Base-by-base conservation (phyloP, 1,140 invertebrate species). In the Drosophila melanica region DNA sequence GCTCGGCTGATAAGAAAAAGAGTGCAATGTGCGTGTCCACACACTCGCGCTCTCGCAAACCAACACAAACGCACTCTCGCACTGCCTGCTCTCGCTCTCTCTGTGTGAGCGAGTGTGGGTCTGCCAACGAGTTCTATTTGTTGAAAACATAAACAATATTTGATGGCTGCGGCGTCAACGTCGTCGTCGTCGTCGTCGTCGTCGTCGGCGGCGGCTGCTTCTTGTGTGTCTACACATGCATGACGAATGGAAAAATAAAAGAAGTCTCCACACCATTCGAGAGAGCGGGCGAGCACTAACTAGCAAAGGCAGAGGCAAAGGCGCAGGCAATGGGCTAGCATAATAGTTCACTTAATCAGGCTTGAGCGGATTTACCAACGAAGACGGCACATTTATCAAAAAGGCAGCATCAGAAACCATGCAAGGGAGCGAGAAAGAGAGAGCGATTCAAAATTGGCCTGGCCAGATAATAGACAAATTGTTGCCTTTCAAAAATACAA, bases 111-210 rank as follows among this genome's bases (percentile, higher is more conserved):
- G 41, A 7, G 35, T 51, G 39, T 42, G 14, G 55, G 54, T 50
- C 58, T 20, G 54, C 58, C 35, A 51, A 47, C 58, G 8, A 70
- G 50, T 54, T 47, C 57, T 81, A 85, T 70, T 71, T 81, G 79
- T 79, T 87, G 79, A 77, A 72, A 86, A 89, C 82, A 87, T 87
- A 87, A 87, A 87, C 82, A 87, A 89, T 87, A 79, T 87, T 89
- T 87, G 82, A 87, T 87, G 72, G 79, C 42, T 66, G 64, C 59
- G 60, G 69, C 73, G 65, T 65, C 51, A 18, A 11, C 60, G 59
- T 63, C 42, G 12, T 4, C 55, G 39, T 20, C 60, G 11, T 62
- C 62, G 44, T 57, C 62, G 37, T 45, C 64, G 44, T 4, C 55
- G 39, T 20, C 60, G 11, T 62, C 62, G 44, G 62, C 62, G 37